Base-by-base conservation (phyloP, 2,797 vertebrate species). In the Macropus fuliginosus region DNA sequence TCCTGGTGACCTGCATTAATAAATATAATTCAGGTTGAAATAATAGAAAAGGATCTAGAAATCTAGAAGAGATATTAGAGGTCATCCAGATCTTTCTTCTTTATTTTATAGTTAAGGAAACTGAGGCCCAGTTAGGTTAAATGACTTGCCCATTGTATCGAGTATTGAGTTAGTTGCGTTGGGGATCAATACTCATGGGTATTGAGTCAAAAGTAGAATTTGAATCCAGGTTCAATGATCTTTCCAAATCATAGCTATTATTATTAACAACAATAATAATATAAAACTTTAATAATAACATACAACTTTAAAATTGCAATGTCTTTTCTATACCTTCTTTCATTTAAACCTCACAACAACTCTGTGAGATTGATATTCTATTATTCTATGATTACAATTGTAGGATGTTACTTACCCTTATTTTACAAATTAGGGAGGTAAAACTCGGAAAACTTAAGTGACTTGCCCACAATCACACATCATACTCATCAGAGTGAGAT, bases 101-200 rank as follows among this genome's bases (percentile, higher is more conserved):
- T 95, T 96, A 92, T 92, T 34, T 90, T 31, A 52, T 93, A 18
- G 54, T 89, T 95, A 46, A 46, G 74, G 74, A 87, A 87, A 87
- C 66, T 54, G 27, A 27, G 21, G 13, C 62, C 54, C n/a, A 62
- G 6, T 34, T 87, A 29, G 92, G 94, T 91, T 56, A 52, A 34
- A 57, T 54, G 28, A 31, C 2, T 57, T 24, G 93, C 34, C n/a
- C 57, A 89, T 91, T 93, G 54, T 55, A 59, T 62, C 9, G n/a
- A 59, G 21, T 55, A 59, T 54, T 93, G 14, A 93, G 46, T 74
- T 56, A 34, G 91, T 96, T 91, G 13, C 56, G 89, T 46, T 81
- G n/a, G 18, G 18, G 2, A 81, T 81, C n/a, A 18, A 18, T 40
- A 40, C 2, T 2, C 31, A 81, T 9, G 31, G 74, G 34, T 55